phyloP scores from a whole-genome alignment of 1,140 invertebrate species.

The Littorina saxatilis region DNA sequence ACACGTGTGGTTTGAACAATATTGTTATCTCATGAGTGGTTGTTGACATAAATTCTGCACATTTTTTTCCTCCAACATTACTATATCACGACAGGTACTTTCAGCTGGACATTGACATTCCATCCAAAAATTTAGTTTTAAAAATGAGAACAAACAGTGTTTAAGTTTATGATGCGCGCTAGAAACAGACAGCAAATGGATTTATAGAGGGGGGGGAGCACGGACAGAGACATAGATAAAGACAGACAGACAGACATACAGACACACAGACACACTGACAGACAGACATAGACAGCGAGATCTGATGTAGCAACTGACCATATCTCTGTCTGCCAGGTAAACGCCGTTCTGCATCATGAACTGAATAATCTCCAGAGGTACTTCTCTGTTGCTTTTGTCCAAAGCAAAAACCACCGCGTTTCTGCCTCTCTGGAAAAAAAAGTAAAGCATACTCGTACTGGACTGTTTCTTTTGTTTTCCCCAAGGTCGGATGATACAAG shows the following conservation, averaged over 20 bases:
- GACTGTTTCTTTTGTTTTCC: not conserved
- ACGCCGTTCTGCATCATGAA: conserved; percentile 63
- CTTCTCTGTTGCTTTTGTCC: conserved; percentile 60
- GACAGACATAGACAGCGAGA: not conserved
- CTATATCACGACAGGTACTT: too few relatives aligned
- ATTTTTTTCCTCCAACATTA: too few relatives aligned
- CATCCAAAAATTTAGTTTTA: too few relatives aligned
- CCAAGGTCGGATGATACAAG: not conserved
- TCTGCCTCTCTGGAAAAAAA: conserved; percentile 64
- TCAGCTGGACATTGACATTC: too few relatives aligned
- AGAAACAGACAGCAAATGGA: not conserved
- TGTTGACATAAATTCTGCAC: too few relatives aligned
- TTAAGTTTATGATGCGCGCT: not conserved
- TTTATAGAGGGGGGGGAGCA: too few relatives aligned
- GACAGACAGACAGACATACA: too few relatives aligned
- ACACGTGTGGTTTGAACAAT: too few relatives aligned
- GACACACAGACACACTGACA: not conserved
- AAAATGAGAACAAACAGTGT: too few relatives aligned
- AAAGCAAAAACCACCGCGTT: conserved; percentile 66
- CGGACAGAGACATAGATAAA: too few relatives aligned
- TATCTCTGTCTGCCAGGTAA: conserved; percentile 64
- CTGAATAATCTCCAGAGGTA: conserved; percentile 59
- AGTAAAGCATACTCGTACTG: not conserved
- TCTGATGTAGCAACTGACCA: conserved; percentile 41
- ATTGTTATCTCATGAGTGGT: too few relatives aligned